A percentile compares a stretch with the other conserved stretches of the same genome.
Evolutionary conservation across 2,888 invertebrate genomes (phyloP).

Genomic region (Hemicrepidius hirtus): DNA sequence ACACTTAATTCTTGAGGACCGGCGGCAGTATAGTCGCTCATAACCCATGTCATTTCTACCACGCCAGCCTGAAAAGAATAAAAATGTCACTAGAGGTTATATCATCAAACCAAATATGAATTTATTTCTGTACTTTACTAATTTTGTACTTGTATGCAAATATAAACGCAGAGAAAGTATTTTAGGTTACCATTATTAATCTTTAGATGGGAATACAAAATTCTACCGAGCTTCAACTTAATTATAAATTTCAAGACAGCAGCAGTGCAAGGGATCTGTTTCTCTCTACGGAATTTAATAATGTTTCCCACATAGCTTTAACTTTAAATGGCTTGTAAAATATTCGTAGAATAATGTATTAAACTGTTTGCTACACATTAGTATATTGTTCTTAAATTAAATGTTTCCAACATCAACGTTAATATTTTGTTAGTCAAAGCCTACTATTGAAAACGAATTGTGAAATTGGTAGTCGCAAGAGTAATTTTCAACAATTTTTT

Average conservation of each 20-base stretch:
- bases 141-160: too few species aligned
- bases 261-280: not conserved
- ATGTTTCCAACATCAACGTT: not conserved
- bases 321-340: constrained; percentile 1
- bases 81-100: not conserved
- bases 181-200: not conserved
- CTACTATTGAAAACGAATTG: too few species aligned
- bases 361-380: not conserved
- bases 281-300: constrained; percentile 21
- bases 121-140: too few species aligned
- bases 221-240: not conserved
- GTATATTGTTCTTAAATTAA: too few species aligned
- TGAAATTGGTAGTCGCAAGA: too few species aligned
- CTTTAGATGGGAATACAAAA: constrained; percentile 4
- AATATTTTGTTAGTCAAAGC: too few species aligned
- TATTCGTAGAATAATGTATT: not conserved
- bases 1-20: constrained; percentile 89
- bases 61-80: constrained; percentile 78
- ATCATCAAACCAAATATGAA: too few species aligned
- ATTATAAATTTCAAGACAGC: constrained; percentile 8
- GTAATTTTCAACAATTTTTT: too few species aligned
- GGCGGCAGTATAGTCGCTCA: constrained; percentile 88
- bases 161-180: too few species aligned
- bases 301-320: not conserved
- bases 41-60: constrained; percentile 93